phyloP scores from a whole-genome alignment of 1,140 invertebrate species.

The Brevipalpus yothersi region DNA sequence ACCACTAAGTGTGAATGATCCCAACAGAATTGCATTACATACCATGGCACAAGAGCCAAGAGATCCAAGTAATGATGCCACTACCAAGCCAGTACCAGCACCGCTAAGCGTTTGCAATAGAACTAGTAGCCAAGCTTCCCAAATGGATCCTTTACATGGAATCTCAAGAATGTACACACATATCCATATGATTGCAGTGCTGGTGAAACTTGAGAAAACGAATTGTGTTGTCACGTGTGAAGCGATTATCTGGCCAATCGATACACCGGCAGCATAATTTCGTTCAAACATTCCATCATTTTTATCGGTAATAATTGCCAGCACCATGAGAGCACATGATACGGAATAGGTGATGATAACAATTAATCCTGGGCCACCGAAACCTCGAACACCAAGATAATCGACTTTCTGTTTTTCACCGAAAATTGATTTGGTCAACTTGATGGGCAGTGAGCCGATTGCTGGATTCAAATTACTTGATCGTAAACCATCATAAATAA shows the following conservation, averaged over 20 bases:
- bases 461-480: not conserved
- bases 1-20: constrained; percentile 29
- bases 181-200: not conserved
- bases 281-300: constrained; percentile 64
- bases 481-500: not conserved
- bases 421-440: not conserved
- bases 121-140: not conserved
- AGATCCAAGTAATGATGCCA: not conserved
- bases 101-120: not conserved
- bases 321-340: not conserved
- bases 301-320: constrained; percentile 29
- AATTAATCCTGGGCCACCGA: not conserved
- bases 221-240: constrained; percentile 38
- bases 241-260: constrained; percentile 60
- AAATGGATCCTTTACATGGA: not conserved
- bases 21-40: not conserved
- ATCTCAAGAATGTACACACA: not conserved
- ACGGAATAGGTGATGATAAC: not conserved
- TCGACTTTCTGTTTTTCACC: not conserved
- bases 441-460: not conserved
- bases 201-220: not conserved
- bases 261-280: constrained; percentile 65
- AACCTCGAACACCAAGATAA: not conserved
- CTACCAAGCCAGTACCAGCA: not conserved
- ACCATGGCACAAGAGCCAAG: not conserved